Conservation (phyloP, 2,888 invertebrate genomes). For the Pachydiplax longipennis region DNA sequence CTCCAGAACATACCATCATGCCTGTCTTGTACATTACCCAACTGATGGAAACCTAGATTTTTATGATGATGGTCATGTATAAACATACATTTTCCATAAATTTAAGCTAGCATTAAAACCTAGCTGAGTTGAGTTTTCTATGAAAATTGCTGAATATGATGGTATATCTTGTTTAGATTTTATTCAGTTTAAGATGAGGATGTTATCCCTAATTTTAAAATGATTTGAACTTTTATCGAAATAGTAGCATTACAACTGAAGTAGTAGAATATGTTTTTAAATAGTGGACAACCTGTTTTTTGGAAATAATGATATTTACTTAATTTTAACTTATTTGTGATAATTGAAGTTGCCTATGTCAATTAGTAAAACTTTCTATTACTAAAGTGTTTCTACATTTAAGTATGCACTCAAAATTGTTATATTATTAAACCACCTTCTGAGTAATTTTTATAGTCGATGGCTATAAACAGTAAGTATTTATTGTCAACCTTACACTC, state of each 20-base stretch:
- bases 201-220: not conserved
- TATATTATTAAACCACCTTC: too few species aligned
- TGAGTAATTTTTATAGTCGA: too few species aligned
- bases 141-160: not conserved
- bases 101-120: not conserved
- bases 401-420: too few species aligned
- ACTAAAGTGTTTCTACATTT: too few species aligned
- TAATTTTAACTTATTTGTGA: not conserved
- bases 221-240: not conserved
- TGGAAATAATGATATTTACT: not conserved
- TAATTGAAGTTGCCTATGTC: too few species aligned
- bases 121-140: not conserved
- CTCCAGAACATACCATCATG: slow-evolving; percentile 52
- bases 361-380: too few species aligned
- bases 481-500: too few species aligned
- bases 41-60: slow-evolving; percentile 55
- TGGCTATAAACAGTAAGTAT: too few species aligned
- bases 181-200: not conserved
- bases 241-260: not conserved
- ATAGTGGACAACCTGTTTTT: not conserved
- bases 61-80: slow-evolving; percentile 1
- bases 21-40: slow-evolving; percentile 55
- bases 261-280: not conserved
- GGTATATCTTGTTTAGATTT: not conserved
- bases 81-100: not conserved